phyloP scores from a whole-genome alignment of 2,797 vertebrate species.

The Danio kyathit region DNA sequence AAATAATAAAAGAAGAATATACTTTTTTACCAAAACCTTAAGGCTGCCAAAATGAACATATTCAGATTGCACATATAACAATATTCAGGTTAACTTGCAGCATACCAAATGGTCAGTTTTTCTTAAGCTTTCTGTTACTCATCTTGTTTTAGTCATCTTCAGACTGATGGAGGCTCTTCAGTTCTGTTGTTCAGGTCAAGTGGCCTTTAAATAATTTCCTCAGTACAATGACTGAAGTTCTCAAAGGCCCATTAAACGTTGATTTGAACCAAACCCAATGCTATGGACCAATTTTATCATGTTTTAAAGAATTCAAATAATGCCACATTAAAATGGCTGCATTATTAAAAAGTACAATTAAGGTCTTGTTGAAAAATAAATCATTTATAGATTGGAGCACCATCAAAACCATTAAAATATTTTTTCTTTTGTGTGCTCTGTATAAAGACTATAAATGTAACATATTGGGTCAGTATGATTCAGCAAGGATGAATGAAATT shows the following conservation, averaged over 20 bases:
- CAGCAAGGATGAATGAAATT: no score
- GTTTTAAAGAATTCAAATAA: not conserved
- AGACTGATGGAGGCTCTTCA: conserved; percentile 8
- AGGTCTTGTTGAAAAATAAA: not conserved
- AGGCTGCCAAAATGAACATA: no score
- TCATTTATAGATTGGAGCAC: not conserved
- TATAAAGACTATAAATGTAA: no score
- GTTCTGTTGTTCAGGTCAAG: conserved; percentile 18
- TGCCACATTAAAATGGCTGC: not conserved
- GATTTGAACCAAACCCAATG: not conserved
- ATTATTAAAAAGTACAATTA: not conserved
- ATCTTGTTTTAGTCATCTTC: conserved; percentile 8
- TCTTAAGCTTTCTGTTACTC: not conserved
- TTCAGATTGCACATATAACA: not conserved
- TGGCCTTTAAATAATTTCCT: conserved; percentile 11
- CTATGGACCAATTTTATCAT: not conserved
- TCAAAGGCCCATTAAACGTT: not conserved
- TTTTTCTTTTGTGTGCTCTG: no score
- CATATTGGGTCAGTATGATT: no score
- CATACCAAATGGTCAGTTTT: not conserved
- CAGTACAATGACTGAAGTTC: not conserved
- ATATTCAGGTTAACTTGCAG: not conserved
- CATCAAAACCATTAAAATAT: no score
- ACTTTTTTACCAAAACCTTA: no score
- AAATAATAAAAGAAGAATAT: no score